These are phyloP conservation scores for Stratiomys singularior DNA, from an alignment of 2,888 invertebrate genomes.

Conservation along the genomic window DNA sequence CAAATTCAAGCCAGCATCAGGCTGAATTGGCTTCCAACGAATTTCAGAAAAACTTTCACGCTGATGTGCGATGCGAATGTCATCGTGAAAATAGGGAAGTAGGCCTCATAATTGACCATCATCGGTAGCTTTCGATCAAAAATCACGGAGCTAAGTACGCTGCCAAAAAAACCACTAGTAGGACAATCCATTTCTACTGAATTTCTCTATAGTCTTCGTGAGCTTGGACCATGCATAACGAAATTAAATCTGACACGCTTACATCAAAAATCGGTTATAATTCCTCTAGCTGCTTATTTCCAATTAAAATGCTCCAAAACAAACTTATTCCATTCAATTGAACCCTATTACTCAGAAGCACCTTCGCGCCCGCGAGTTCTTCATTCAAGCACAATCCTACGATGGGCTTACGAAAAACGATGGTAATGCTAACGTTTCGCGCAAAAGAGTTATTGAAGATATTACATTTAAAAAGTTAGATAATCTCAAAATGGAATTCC, in stretches of 20 bases:
- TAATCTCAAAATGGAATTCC: slow-evolving; percentile 23
- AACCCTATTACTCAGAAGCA: not conserved
- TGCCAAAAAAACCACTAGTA: too few relatives aligned
- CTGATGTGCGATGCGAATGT: too few relatives aligned
- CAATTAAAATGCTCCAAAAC: not conserved
- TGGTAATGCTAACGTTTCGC: too few relatives aligned
- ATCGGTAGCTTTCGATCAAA: too few relatives aligned
- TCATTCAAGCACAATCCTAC: not conserved
- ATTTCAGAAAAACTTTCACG: too few relatives aligned
- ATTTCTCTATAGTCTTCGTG: not conserved
- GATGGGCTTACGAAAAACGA: too few relatives aligned
- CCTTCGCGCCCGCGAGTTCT: not conserved
- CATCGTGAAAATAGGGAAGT: too few relatives aligned
- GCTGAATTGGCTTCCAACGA: too few relatives aligned
- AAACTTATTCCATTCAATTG: not conserved
- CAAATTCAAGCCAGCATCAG: too few relatives aligned
- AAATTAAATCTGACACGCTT: not conserved
- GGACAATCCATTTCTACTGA: too few relatives aligned
- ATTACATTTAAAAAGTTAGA: slow-evolving; percentile 20
- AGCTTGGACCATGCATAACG: not conserved
- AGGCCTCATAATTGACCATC: too few relatives aligned
- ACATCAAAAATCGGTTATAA: not conserved
- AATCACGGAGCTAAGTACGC: too few relatives aligned
- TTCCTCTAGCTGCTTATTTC: not conserved
- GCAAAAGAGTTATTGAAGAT: slow-evolving; percentile 10